A percentile compares a stretch with the other conserved stretches of the same genome.
phyloP scores from a whole-genome alignment of 2,113 vertebrate genomes.

The Sturnus vulgaris region DNA sequence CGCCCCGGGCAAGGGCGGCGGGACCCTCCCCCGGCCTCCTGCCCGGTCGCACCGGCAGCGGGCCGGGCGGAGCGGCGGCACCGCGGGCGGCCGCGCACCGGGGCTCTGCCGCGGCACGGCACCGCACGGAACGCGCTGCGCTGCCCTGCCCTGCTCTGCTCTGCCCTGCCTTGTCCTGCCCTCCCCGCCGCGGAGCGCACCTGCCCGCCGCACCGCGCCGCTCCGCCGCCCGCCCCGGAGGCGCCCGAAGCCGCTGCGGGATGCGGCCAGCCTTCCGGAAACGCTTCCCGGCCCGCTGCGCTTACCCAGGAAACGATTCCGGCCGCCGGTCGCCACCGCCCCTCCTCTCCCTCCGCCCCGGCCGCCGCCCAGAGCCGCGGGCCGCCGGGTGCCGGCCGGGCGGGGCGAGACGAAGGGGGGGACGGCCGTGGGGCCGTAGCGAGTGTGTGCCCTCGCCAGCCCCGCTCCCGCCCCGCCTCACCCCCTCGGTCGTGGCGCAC shows the following conservation, averaged over 20 bases:
- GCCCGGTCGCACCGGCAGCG: background rate
- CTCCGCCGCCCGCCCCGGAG: background rate
- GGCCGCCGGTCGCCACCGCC: background rate
- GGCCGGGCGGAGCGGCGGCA: background rate
- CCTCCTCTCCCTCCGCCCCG: background rate
- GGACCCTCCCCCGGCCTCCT: background rate
- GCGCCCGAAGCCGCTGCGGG: slow-evolving; percentile 48
- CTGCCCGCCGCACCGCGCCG: background rate
- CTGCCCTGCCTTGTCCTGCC: background rate
- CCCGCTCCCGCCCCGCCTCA: background rate
- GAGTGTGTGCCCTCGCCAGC: too few relatives aligned
- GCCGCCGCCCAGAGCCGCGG: background rate
- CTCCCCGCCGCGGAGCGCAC: background rate
- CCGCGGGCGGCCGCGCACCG: background rate
- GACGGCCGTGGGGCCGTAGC: background rate
- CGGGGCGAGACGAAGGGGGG: background rate
- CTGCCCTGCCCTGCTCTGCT: too few relatives aligned
- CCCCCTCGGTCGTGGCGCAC: accelerated
- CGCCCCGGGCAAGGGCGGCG: background rate
- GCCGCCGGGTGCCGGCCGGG: background rate
- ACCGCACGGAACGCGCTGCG: too few relatives aligned
- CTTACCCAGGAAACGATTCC: slow-evolving; percentile 62
- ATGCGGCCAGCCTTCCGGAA: slow-evolving; percentile 67
- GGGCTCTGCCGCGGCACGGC: background rate
- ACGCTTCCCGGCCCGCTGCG: background rate